Evolutionary conservation across 2,113 vertebrate species (phyloP), one percentile per base, ranked within the genome.

Genomic region (Phalacrocorax brasilianus): DNA sequence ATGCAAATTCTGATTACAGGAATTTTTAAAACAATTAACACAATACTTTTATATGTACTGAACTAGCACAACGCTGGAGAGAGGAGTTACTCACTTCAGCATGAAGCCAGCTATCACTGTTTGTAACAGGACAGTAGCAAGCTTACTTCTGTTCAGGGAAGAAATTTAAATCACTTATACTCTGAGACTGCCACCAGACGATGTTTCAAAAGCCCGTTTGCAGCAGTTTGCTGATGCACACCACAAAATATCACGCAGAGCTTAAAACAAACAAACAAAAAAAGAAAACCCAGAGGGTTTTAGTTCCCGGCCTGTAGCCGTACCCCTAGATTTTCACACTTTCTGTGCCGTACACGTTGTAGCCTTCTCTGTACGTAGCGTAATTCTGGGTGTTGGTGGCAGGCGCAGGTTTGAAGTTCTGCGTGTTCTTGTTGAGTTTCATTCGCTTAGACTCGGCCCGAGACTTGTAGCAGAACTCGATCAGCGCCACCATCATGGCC

Each of bases 391-490:
- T 99, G 98, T 99, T 99, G 98, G 99, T 98, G 97, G 99, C 98
- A 30, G 99, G 99, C 97, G 99, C 97, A 76, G 99, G 99, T 98
- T 99, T 99, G 99, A 99, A 99, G 98, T 99, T 99, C 98, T 99
- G 99, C 83, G 99, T 98, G 98, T 99, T 99, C 99, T 99, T 99
- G 98, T 99, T 99, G 97, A 99, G 98, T 99, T 99, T 99, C 98
- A 99, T 99, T 98, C 99, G 97, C 99, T 99, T 99, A 98, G 99
- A 99, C 98, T 99, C 99, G 94, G 99, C 99, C 85, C 99, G 98
- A 91, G 99, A 99, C 97, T 99, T 99, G 99, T 99, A 99, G 99
- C 99, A 99, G 98, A 99, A 99, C 98, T 99, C 99, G 98, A 99
- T 99, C 97, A 99, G 98, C 87, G 99, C 99, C 98, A 99, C 99